Base-by-base conservation (phyloP, 2,888 invertebrate genomes). In the Phragmatobia fuliginosa region DNA sequence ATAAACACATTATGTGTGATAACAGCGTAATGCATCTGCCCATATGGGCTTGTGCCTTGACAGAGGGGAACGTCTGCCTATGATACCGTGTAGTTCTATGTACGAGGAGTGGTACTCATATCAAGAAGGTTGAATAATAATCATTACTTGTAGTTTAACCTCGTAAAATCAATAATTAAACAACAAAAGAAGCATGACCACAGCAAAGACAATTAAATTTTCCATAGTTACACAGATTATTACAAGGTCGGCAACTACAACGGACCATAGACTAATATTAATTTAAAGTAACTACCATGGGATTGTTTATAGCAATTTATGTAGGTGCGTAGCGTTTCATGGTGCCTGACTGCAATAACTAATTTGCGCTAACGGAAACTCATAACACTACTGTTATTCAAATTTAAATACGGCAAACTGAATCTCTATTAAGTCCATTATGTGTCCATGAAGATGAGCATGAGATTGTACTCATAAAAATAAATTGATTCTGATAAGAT, bases 121-220 rank as follows among this genome's bases (percentile, higher is more conserved):
- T n/a, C n/a, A n/a, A n/a, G n/a, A n/a, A 6, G 3, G 8, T 21
- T 45, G 6, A 45, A 21, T 21, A 45, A 21, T 45, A 45, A 49
- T 3, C n/a, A n/a, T 49, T 49, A 49, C 10, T 49, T n/a, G 45
- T n/a, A 49, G 10, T 49, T 0, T 49, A 41, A 21, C 36, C 32
- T 63, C 49, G 45, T 16, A 25, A 64, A 41, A 38, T 62, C 28
- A 58, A n/a, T 58, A 21, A 58, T 16, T 60, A 32, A 49, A 49
- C 28, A 67, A 67, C 45, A 33, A 61, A 60, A 67, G 45, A 61
- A 67, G 61, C 61, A 61, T 67, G 61, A 33, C 52, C 36, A 62
- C 21, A 62, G 25, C 49, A 2, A 49, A 62, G n/a, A 61, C n/a
- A 56, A 62, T 52, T 52, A 11, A 62, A 62, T 52, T 67, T 21